Percentiles rank a stretch among this genome's conserved stretches.
Evolutionary conservation across 2,888 invertebrate species (phyloP).

Genomic region (Eubasilissa splendida): DNA sequence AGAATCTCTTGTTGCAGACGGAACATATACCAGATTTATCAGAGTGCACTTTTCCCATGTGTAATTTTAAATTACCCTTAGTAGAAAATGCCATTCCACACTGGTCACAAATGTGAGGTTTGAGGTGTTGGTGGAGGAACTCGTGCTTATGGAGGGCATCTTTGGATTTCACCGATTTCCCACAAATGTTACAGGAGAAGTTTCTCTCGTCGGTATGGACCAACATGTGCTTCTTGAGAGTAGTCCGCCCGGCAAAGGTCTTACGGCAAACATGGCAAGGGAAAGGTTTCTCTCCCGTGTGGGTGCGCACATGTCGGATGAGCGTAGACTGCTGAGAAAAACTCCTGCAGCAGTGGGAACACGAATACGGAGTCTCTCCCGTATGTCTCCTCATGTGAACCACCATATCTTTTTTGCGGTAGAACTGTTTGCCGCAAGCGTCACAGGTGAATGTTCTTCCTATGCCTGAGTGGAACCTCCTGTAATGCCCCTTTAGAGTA

Average conservation of each 20-base stretch:
- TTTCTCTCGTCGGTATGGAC: conserved; percentile 66
- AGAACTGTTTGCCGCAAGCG: conserved; percentile 50
- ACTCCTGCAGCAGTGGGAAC: conserved; percentile 64
- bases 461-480: conserved; percentile 33
- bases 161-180: conserved; percentile 50
- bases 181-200: conserved; percentile 50
- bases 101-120: conserved; percentile 67
- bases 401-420: conserved; percentile 47
- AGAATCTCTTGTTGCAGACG: conserved; percentile 71
- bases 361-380: conserved; percentile 59
- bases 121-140: conserved; percentile 66
- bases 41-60: conserved; percentile 55
- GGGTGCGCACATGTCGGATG: conserved; percentile 65
- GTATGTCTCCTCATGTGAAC: conserved; percentile 53
- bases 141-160: conserved; percentile 60
- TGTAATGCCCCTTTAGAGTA: conserved; percentile 42
- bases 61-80: conserved; percentile 54
- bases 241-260: conserved; percentile 65
- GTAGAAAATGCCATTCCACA: conserved; percentile 59
- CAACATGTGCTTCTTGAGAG: conserved; percentile 65
- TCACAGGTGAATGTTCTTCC: conserved; percentile 47
- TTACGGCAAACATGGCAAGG: conserved; percentile 66
- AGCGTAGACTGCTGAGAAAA: conserved; percentile 63
- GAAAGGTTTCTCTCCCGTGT: conserved; percentile 69
- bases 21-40: conserved; percentile 63